These are phyloP conservation scores for Pipistrellus nathusii DNA, from an alignment of 2,797 vertebrate genomes.

Conservation along the genomic window DNA sequence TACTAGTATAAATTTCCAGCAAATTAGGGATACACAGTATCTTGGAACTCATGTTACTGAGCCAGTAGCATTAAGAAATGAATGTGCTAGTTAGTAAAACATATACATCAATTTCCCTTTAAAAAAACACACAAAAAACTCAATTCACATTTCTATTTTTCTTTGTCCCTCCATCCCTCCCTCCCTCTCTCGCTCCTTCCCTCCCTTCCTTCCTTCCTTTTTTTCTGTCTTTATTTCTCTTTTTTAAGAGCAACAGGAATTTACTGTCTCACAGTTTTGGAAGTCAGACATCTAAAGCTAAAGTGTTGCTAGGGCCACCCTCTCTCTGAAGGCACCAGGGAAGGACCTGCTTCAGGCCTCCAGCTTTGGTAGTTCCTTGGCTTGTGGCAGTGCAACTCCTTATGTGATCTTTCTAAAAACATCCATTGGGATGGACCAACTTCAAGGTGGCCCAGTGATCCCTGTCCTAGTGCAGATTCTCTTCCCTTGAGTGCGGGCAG, in stretches of 20 bases:
- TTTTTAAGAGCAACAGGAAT: neutral
- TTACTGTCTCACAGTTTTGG: neutral
- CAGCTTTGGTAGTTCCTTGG: neutral
- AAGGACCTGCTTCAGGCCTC: neutral
- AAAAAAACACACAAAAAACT: neutral
- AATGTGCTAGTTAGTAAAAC: neutral
- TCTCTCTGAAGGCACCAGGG: too few species aligned
- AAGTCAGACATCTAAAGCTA: neutral
- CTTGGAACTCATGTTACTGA: neutral
- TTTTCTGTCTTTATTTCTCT: neutral
- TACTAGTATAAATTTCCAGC: neutral
- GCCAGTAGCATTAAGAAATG: neutral
- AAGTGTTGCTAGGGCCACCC: neutral
- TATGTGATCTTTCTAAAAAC: too few species aligned
- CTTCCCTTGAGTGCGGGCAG: rapidly evolving
- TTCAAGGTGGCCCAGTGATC: rapidly evolving
- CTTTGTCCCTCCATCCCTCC: too few species aligned
- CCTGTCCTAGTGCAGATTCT: too few species aligned
- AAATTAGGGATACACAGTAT: neutral
- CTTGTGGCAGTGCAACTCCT: neutral
- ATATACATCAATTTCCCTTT: rapidly evolving
- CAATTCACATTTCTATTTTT: rapidly evolving
- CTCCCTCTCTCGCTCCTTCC: too few species aligned
- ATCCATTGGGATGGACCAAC: neutral
- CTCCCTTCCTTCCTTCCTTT: too few species aligned